These are phyloP conservation scores for Cetonia aurata DNA, from an alignment of 2,888 invertebrate genomes.

Conservation along the genomic window DNA sequence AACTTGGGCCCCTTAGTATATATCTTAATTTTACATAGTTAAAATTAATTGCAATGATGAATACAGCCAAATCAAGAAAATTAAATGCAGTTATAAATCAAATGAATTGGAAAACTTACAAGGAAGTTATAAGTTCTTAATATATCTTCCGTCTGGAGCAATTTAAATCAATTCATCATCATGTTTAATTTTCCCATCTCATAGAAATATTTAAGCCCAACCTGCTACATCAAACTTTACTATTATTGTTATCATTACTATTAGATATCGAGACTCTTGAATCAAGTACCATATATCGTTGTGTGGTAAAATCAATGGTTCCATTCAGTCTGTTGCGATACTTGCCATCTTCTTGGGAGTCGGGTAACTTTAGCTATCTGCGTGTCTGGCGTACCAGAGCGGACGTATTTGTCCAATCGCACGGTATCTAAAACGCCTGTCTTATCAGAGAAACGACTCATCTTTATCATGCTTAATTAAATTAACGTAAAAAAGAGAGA, in stretches of 20 bases:
- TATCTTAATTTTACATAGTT: no score
- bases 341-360: constrained; percentile 37
- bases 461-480: constrained; percentile 38
- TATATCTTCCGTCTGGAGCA: no score
- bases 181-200: no score
- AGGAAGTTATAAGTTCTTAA: no score
- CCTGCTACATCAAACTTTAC: no score
- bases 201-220: no score
- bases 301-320: constrained; percentile 23
- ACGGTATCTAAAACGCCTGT: constrained; percentile 16
- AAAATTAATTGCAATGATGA: no score
- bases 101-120: no score
- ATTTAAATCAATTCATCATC: no score
- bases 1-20: no score
- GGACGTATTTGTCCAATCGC: constrained; percentile 22
- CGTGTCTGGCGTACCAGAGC: not conserved
- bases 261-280: constrained; percentile 13
- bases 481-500: constrained; percentile 8
- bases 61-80: no score
- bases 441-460: constrained; percentile 32
- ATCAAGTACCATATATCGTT: not conserved
- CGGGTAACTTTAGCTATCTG: not conserved
- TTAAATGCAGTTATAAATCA: no score
- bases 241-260: not conserved
- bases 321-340: constrained; percentile 24